A percentile compares a stretch with the other conserved stretches of the same genome.
Conservation (phyloP, 2,888 invertebrate genomes). For the Drosophila mercatorum region DNA sequence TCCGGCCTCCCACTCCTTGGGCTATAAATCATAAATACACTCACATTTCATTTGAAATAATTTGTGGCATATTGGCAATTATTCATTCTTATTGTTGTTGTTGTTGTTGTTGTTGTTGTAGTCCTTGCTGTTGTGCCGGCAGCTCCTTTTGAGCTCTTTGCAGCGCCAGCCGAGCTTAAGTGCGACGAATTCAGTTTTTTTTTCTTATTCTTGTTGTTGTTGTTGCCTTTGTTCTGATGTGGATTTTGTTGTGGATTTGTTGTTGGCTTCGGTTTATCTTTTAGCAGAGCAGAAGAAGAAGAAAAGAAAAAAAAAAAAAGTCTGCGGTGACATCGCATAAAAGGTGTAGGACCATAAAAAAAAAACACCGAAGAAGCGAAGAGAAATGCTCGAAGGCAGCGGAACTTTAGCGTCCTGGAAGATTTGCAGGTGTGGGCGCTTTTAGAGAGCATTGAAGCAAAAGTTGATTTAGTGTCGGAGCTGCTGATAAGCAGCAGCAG, state of each 20-base stretch:
- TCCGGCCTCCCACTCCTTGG: background rate
- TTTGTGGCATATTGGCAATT: slow-evolving; percentile 82
- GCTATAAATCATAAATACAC: slow-evolving; percentile 79
- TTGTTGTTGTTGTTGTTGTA: background rate
- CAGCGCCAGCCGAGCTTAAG: slow-evolving; percentile 65
- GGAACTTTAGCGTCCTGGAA: slow-evolving; percentile 20
- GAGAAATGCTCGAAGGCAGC: slow-evolving; percentile 16
- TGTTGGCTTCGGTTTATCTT: slow-evolving; percentile 75
- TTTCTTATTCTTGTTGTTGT: background rate
- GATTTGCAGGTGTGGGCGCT: background rate
- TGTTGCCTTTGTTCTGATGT: slow-evolving; percentile 60
- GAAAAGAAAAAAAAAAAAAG: slow-evolving; percentile 41
- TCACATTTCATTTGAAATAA: slow-evolving; percentile 81
- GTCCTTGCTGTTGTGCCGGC: slow-evolving; percentile 15
- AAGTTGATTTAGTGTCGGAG: slow-evolving; percentile 71
- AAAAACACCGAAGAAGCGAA: too few relatives aligned
- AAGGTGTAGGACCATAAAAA: slow-evolving; percentile 68
- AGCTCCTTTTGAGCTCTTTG: slow-evolving; percentile 28
- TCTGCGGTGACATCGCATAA: slow-evolving; percentile 72
- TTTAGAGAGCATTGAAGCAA: slow-evolving; percentile 55
- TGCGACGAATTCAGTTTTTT: slow-evolving; percentile 58
- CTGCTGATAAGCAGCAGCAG: slow-evolving; percentile 56
- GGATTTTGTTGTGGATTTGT: slow-evolving; percentile 75
- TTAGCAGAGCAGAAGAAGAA: slow-evolving; percentile 13
- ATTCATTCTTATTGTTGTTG: slow-evolving; percentile 61